Base-by-base conservation (phyloP, 2,113 vertebrate species). In the Engraulis encrasicolus region DNA sequence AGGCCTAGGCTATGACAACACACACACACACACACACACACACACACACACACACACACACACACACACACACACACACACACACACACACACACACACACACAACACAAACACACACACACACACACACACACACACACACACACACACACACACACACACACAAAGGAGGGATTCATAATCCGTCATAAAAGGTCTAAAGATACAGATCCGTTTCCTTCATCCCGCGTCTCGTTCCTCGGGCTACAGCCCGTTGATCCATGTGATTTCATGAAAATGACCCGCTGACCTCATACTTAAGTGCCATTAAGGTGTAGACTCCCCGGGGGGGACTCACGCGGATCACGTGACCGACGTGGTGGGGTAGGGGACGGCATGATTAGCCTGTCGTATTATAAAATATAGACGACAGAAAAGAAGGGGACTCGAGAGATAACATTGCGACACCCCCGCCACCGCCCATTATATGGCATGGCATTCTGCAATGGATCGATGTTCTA, bases 191-290 rank as follows among this genome's bases (percentile, higher is more conserved):
- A 58, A n/a, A 61, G 23, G 58, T 61, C 58, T 12, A 61, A n/a
- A 61, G 58, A 61, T 61, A 27, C 58, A 61, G 58, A 61, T 61
- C 58, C n/a, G 15, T 19, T 34, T 50, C 79, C 23, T 6, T 31
- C 19, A 14, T 7, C 17, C 37, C 49, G 20, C 37, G 1, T 27
- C 23, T 34, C 40, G 36, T 36, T 54, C 52, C 83, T 49, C 23
- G 1, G 79, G 14, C 49, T 45, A 34, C 48, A 52, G 23, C 23
- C 37, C 52, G 27, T 23, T 78, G 58, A 81, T 40, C 54, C 17
- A 27, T 61, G 78, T 40, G 50, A 84, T 34, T 52, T 18, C 78
- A 80, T 45, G 52, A 77, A 82, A 49, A 31, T 49, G 19, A 82
- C 37, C 81, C 19, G 27, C 23, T 80, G 48, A 50, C 27, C 79